phyloP scores from a whole-genome alignment of 2,113 vertebrate species.

The Glaucomys volans region DNA sequence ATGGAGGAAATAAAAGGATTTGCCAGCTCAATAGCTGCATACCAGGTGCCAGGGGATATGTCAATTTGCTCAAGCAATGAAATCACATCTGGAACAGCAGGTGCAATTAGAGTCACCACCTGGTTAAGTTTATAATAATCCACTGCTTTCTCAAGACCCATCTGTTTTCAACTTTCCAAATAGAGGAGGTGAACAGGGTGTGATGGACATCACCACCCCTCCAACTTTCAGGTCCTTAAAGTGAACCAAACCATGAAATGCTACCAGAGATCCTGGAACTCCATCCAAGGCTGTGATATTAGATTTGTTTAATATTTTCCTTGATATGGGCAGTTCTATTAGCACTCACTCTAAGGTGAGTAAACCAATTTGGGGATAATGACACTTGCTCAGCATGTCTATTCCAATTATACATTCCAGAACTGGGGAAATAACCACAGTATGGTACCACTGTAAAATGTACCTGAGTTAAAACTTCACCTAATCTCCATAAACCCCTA shows the following conservation, averaged over 20 bases:
- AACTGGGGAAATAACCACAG: not conserved
- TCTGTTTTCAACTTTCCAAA: slow-evolving; percentile 38
- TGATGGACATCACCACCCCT: not conserved
- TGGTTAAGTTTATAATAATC: slow-evolving; percentile 44
- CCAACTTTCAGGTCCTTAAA: not conserved
- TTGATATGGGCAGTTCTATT: not conserved
- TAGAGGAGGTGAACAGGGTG: not conserved
- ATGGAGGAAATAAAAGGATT: not conserved
- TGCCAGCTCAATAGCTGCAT: slow-evolving; percentile 28
- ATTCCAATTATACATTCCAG: not conserved
- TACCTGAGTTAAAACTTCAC: not conserved
- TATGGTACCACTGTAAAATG: not conserved
- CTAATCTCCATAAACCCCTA: not conserved
- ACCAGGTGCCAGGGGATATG: not conserved
- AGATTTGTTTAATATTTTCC: not conserved
- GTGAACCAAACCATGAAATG: not conserved
- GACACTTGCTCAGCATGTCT: not conserved
- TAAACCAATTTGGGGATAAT: not conserved
- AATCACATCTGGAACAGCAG: slow-evolving; percentile 61
- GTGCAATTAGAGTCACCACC: slow-evolving; percentile 28
- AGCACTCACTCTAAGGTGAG: not conserved
- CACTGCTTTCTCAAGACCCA: slow-evolving; percentile 8
- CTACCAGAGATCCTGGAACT: not conserved
- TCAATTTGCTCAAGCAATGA: slow-evolving; percentile 40
- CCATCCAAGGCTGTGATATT: not conserved